Conservation (phyloP, 2,888 invertebrate species). For the Pardosa pseudoannulata region DNA sequence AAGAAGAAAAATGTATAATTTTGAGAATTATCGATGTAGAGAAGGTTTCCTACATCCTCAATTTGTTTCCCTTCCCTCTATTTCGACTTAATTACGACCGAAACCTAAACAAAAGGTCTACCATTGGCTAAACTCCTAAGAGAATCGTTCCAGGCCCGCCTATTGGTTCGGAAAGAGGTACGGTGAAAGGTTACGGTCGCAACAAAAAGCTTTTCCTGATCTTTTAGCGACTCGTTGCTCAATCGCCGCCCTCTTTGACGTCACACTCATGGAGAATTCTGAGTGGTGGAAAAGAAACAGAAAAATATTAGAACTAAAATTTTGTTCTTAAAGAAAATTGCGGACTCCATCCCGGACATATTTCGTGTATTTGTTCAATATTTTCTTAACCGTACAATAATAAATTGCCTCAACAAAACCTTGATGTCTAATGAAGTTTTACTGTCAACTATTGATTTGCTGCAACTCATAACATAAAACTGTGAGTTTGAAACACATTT, state of each 20-base stretch:
- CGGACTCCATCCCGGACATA: too few relatives aligned
- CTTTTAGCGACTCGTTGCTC: constrained; percentile 29
- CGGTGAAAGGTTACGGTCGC: constrained; percentile 50
- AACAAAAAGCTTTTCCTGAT: constrained; percentile 54
- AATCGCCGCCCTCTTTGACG: constrained; percentile 34
- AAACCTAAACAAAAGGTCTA: constrained; percentile 42
- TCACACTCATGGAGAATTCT: constrained; percentile 26
- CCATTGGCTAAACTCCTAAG: constrained; percentile 48
- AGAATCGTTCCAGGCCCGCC: constrained; percentile 30
- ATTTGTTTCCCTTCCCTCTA: constrained; percentile 30
- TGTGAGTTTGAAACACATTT: too few relatives aligned
- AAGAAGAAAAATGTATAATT: too few relatives aligned
- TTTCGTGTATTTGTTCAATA: too few relatives aligned
- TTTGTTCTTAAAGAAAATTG: too few relatives aligned
- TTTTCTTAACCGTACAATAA: too few relatives aligned
- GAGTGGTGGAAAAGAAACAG: constrained; percentile 15
- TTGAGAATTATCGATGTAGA: too few relatives aligned
- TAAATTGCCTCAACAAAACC: too few relatives aligned
- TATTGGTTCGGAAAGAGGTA: constrained; percentile 37
- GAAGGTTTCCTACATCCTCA: too few relatives aligned
- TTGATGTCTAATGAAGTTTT: too few relatives aligned
- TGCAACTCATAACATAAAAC: too few relatives aligned
- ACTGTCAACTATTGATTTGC: too few relatives aligned
- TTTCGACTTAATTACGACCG: constrained; percentile 42
- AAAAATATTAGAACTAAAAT: background rate